These are phyloP conservation scores for Catostomus latipinnis DNA, from an alignment of 2,797 vertebrate species.

Conservation along the genomic window DNA sequence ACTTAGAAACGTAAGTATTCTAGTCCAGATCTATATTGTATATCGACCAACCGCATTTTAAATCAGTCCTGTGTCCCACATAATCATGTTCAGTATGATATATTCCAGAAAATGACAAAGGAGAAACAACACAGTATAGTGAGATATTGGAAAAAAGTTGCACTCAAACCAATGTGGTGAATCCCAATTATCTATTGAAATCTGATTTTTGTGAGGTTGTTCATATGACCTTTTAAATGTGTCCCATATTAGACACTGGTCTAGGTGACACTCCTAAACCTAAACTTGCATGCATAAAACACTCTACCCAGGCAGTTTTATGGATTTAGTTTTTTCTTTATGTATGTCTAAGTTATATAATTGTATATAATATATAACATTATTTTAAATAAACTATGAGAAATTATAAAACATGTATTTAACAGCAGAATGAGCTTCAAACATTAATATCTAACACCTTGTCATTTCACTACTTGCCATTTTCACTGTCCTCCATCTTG, in stretches of 20 bases:
- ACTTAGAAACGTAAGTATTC: conserved; percentile 3
- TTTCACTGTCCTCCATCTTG: not conserved
- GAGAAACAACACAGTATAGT: not conserved
- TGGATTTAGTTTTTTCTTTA: not conserved
- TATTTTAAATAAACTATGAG: no score
- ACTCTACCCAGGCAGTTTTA: not conserved
- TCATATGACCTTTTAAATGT: not conserved
- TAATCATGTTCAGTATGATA: not conserved
- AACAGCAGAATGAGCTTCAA: no score
- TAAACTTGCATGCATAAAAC: not conserved
- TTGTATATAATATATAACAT: no score
- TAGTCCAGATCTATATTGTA: not conserved
- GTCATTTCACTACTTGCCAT: not conserved
- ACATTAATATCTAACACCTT: not conserved
- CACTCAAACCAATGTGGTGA: not conserved
- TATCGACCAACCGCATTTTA: no score
- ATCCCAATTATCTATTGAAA: not conserved
- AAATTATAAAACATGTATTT: no score
- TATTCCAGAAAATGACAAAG: not conserved
- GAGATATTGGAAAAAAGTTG: not conserved
- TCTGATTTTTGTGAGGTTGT: not conserved
- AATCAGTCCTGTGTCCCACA: not conserved
- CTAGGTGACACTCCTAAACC: no score
- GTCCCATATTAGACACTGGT: no score
- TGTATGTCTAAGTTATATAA: no score